phyloP scores from a whole-genome alignment of 64 coral and sea anemone genomes.

The Stichodactyla helianthus region DNA sequence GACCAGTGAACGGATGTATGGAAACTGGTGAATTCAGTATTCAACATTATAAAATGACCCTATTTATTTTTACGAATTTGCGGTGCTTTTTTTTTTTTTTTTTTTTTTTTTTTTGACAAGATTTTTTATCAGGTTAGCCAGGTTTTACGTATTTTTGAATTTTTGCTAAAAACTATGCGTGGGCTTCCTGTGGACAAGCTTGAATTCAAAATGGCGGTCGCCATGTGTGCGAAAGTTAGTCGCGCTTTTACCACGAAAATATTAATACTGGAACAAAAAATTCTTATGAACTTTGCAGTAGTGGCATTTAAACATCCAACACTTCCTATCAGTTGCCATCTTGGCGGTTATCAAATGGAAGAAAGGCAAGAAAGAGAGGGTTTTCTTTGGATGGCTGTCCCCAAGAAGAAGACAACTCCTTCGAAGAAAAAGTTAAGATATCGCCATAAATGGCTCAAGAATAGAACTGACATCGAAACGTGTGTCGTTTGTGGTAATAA shows the following conservation, averaged over 20 bases:
- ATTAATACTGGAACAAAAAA: slow-evolving; percentile 13
- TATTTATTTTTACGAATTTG: too few relatives aligned
- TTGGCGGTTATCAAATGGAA: background rate
- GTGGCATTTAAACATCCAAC: background rate
- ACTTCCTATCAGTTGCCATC: background rate
- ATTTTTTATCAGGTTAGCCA: background rate
- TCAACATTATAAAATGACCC: too few relatives aligned
- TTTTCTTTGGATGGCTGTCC: slow-evolving; percentile 87
- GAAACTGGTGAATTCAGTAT: too few relatives aligned
- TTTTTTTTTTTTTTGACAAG: background rate
- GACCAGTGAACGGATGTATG: too few relatives aligned
- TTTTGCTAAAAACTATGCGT: background rate
- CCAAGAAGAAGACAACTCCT: slow-evolving; percentile 83
- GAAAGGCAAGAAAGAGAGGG: slow-evolving; percentile 1
- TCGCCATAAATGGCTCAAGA: slow-evolving; percentile 90
- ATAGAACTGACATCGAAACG: slow-evolving; percentile 86
- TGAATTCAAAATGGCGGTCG: slow-evolving; percentile 6
- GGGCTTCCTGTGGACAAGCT: background rate
- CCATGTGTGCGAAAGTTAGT: slow-evolving; percentile 6
- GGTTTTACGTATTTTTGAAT: background rate
- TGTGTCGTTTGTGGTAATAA: slow-evolving; percentile 88
- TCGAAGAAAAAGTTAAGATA: slow-evolving; percentile 86
- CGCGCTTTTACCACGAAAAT: slow-evolving; percentile 21
- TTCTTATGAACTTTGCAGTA: slow-evolving; percentile 6
- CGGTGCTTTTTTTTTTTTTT: background rate